Base-by-base conservation (phyloP, 2,797 vertebrate genomes). In the Tangara arthus region DNA sequence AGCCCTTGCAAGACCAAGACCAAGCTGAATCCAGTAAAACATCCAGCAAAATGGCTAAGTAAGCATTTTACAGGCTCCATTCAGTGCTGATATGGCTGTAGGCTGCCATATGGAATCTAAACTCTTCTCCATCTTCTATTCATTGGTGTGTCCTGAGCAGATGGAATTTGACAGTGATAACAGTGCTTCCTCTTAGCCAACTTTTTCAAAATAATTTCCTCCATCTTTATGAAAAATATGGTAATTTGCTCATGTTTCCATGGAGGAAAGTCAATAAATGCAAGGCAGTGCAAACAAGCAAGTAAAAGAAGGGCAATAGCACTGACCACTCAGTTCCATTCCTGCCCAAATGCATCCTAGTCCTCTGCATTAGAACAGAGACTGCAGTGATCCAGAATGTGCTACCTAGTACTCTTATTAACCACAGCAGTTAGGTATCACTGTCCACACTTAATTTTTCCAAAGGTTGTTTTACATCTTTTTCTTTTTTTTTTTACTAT, bases 81-180 rank as follows among this genome's bases (percentile, higher is more conserved):
- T 82, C 93, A 85, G 68, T 55, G 83, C 81, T 87, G 75, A 91
- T 81, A 77, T 14, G 81, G 83, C 86, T 92, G 73, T 69, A 93
- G 71, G 81, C 81, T 94, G 92, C 89, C 92, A 94, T 68, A 80
- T 12, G 57, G 92, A 87, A 92, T 94, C 79, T 72, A 72, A 86
- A 86, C 28, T 88, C 82, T 91, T 77, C 90, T 96, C 78, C 56
- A 82, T 95, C 95, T 90, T 94, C 83, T 63, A 79, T 89, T 90
- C 90, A 75, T 64, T 80, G 75, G 52, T 82, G 64, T 80, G 78
- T 85, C 90, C 90, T 53, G 60, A 95, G 77, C 92, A 95, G 92
- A 91, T 95, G 92, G 90, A 87, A 95, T 95, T 91, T 85, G 71
- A 95, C 86, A 93, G 63, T 92, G 88, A 94, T 92, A 91, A 84